Evolutionary conservation across 2,888 invertebrate species (phyloP), one percentile per base, ranked within the genome.

Genomic region (Drosophila rubida): DNA sequence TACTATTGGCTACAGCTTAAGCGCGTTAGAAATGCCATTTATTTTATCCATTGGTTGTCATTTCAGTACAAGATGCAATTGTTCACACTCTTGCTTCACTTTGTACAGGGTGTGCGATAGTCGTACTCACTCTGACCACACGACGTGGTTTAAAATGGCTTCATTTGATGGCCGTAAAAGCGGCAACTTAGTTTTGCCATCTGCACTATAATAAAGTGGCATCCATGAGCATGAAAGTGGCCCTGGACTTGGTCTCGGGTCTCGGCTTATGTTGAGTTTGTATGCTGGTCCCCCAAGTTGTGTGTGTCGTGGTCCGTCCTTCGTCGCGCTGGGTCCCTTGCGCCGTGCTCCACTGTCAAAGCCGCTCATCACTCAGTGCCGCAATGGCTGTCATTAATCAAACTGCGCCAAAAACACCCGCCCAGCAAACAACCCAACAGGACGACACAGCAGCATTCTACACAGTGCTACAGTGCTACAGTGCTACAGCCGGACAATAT

Each of bases 311-410:
- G 54, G 54, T 22, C 39, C 49, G 55, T 50, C 11, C 30, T 32
- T 32, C 30, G n/a, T 4, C 4, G n/a, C 30, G 3, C 7, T 14
- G 3, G 19, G 37, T 39, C 62, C 58, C 27, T 42, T 53, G 59
- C 46, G 65, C 27, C 49, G 44, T 76, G 60, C 58, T 16, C 51
- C 72, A 65, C 61, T 78, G 67, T 79, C 69, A 75, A 58, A 69
- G 73, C 65, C 60, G 53, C 81, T 65, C 69, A 83, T 83, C 80
- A 80, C 68, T 81, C 78, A 80, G 70, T 53, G 49, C 51, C 63
- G 79, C 69, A 87, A 82, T 87, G 88, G 62, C 57, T 42, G 72
- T 78, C 81, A 82, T 82, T 82, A 82, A 82, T 82, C 81, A 82
- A 87, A 85, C 79, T 57, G 83, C 76, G 27, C 54, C 74, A 61